phyloP scores from a whole-genome alignment of 2,888 invertebrate genomes.

The Drosophila mettleri region DNA sequence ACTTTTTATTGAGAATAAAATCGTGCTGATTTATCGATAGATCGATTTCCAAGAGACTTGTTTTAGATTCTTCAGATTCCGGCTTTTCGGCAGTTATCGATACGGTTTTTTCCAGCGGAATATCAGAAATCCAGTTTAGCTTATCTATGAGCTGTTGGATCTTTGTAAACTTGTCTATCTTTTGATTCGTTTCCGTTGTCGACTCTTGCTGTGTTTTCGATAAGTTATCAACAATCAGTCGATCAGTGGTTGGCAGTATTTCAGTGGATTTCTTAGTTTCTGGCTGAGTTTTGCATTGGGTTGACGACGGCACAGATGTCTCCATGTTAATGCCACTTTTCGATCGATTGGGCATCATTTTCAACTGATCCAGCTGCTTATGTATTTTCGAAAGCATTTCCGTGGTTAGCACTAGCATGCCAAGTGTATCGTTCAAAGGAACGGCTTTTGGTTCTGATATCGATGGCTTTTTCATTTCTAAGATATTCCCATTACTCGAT shows the following conservation, averaged over 20 bases:
- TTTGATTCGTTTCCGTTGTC: background rate
- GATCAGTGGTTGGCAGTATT: no score
- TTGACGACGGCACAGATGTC: background rate
- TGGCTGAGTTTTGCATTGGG: background rate
- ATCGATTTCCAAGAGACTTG: background rate
- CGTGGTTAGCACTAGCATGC: constrained; percentile 1
- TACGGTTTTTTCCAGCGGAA: background rate
- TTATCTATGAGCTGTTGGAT: background rate
- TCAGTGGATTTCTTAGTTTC: background rate
- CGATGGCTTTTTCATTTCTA: no score
- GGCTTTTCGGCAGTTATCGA: background rate
- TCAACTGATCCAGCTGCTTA: background rate
- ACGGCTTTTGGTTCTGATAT: background rate
- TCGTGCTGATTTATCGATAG: background rate
- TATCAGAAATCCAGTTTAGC: background rate
- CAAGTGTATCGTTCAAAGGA: background rate
- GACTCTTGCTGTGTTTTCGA: background rate
- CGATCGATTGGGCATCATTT: background rate
- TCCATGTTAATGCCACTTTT: background rate
- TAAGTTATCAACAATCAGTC: background rate
- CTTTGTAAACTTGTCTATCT: background rate
- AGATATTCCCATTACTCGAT: background rate
- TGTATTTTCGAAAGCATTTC: constrained; percentile 1
- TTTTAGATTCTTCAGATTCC: background rate
- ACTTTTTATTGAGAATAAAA: no score